Conservation (phyloP, 2,888 invertebrate species). For the Spodoptera littoralis region DNA sequence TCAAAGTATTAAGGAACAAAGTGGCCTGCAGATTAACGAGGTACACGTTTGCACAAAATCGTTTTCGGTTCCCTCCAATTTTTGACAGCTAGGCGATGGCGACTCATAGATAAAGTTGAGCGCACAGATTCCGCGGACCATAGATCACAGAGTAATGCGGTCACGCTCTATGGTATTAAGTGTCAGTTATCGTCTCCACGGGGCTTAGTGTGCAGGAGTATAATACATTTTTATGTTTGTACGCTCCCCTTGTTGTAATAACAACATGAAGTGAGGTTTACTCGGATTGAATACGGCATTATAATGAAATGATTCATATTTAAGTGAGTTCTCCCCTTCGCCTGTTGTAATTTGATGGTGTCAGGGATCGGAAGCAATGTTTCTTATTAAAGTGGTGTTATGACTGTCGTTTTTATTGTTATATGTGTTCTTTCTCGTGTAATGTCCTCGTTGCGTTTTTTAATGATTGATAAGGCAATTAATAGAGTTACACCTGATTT, state of each 20-base stretch:
- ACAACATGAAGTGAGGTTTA: slow-evolving; percentile 87
- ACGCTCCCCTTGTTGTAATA: slow-evolving; percentile 85
- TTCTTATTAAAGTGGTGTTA: slow-evolving; percentile 87
- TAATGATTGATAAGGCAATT: slow-evolving; percentile 25
- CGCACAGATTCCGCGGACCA: slow-evolving; percentile 78
- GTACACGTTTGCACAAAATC: slow-evolving; percentile 68
- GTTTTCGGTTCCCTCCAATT: slow-evolving; percentile 74
- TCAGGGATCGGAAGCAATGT: slow-evolving; percentile 85
- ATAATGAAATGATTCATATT: slow-evolving; percentile 89
- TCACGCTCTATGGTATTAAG: slow-evolving; percentile 88
- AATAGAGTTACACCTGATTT: slow-evolving; percentile 16
- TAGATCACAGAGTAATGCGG: slow-evolving; percentile 88
- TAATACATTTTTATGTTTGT: slow-evolving; percentile 85
- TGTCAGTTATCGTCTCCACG: slow-evolving; percentile 88
- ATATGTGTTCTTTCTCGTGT: slow-evolving; percentile 58
- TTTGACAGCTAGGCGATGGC: slow-evolving; percentile 74
- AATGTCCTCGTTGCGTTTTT: slow-evolving; percentile 47
- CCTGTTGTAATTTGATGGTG: slow-evolving; percentile 84
- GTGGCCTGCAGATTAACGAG: slow-evolving; percentile 50
- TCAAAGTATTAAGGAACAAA: slow-evolving; percentile 62
- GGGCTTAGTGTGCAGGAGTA: slow-evolving; percentile 78
- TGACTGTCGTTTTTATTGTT: slow-evolving; percentile 80
- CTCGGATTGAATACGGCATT: slow-evolving; percentile 88
- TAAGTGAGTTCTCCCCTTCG: slow-evolving; percentile 87
- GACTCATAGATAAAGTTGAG: slow-evolving; percentile 80